Percentiles rank a stretch among this genome's conserved stretches.
Conservation (phyloP, 2,888 invertebrate genomes). For the Synanthedon vespiformis region DNA sequence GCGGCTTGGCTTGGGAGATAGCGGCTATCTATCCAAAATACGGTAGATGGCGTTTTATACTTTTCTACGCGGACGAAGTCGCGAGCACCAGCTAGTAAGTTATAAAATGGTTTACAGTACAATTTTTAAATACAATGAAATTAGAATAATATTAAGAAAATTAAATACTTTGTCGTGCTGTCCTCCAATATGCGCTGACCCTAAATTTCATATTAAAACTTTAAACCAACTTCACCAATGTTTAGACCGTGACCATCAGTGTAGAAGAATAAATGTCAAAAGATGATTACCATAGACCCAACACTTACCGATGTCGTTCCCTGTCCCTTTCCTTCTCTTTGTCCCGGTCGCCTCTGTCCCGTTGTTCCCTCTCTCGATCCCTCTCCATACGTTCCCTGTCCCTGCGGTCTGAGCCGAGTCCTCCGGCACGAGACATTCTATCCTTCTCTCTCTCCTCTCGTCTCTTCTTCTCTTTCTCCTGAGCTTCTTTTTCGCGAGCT, state of each 20-base stretch:
- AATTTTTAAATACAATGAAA: too few species aligned
- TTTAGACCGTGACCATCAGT: not conserved
- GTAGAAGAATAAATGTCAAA: not conserved
- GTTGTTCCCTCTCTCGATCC: slow-evolving; percentile 47
- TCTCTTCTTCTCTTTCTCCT: slow-evolving; percentile 64
- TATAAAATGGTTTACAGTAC: too few species aligned
- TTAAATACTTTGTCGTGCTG: too few species aligned
- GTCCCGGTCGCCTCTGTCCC: slow-evolving; percentile 22
- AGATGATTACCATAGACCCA: too few species aligned
- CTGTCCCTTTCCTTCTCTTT: slow-evolving; percentile 20
- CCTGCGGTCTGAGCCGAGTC: slow-evolving; percentile 49
- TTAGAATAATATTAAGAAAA: too few species aligned
- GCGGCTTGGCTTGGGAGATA: too few species aligned
- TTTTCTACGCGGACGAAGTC: too few species aligned
- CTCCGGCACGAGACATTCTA: slow-evolving; percentile 37
- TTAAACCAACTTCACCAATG: not conserved
- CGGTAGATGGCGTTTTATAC: too few species aligned
- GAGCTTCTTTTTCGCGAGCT: slow-evolving; percentile 72
- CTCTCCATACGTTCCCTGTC: slow-evolving; percentile 58
- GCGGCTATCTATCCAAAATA: too few species aligned
- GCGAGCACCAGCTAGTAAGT: too few species aligned
- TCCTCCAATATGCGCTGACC: too few species aligned
- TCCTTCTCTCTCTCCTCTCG: slow-evolving; percentile 58
- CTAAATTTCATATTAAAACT: too few species aligned
- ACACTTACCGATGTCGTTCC: slow-evolving; percentile 8